Evolutionary conservation across 2,797 vertebrate species (phyloP), one percentile per base, ranked within the genome.

Genomic region (Chelmon rostratus): DNA sequence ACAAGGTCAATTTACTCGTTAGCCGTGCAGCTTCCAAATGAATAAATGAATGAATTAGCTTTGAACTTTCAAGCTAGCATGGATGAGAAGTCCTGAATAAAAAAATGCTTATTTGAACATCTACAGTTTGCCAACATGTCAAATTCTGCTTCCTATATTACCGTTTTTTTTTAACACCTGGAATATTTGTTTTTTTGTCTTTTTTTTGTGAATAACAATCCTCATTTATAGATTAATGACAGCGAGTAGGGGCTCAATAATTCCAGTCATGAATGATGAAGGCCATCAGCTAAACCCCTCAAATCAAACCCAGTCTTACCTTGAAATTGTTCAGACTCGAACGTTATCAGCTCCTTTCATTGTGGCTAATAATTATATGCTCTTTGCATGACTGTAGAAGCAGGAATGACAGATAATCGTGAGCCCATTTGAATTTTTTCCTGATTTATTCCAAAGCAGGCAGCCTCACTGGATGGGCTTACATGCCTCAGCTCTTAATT

Each of bases 401-500:
- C 68, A 76, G 53, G 64, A 68, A 37, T 63, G 82, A 78, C 73
- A 83, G 82, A 84, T 86, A 79, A 72, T 37, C 8, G 33, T 9
- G 77, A 78, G 64, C 37, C 21, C 52, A 23, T 85, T 78, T 69
- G 63, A 74, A 80, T 76, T 78, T 52, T 28, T 67, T 68, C 64
- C 63, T 79, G 76, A 82, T 85, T 83, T 86, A 80, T 82, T 82
- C 76, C 68, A 68, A 59, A 64, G 68, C 58, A 31, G 37, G 62
- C 73, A 64, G 73, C 76, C 62, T 58, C 58, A n/a, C 54, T 53
- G 62, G 82, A 80, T 68, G 68, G 21, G 64, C 62, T 80, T 68
- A 67, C 74, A 83, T 42, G 64, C 66, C 83, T 71, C 49, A 5
- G 63, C 65, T 89, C 83, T 73, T 76, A 72, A 82, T 85, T 85